These are phyloP conservation scores for Heliconius congener DNA, from an alignment of 1,140 invertebrate species.

Conservation along the genomic window DNA sequence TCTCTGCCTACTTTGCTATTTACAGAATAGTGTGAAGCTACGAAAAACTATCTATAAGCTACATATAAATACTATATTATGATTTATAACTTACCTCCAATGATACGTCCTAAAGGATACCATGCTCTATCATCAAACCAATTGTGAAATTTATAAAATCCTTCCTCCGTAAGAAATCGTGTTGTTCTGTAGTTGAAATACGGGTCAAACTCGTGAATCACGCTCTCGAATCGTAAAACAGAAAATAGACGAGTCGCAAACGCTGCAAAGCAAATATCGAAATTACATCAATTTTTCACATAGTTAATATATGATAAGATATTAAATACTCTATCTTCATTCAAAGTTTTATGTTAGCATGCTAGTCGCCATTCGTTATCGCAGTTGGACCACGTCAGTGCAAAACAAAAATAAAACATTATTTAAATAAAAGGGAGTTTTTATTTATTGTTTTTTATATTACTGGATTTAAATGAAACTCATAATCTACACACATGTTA, in stretches of 20 bases:
- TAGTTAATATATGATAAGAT: neutral
- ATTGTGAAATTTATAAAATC: conserved; percentile 99
- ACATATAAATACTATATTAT: neutral
- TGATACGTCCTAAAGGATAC: conserved; percentile 98
- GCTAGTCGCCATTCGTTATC: conserved; percentile 32
- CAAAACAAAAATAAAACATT: conserved; percentile 26
- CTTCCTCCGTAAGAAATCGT: conserved; percentile 95
- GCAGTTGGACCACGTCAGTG: conserved; percentile 41
- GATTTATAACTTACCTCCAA: conserved; percentile 86
- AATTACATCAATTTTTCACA: neutral
- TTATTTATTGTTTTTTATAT: neutral
- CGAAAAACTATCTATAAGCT: neutral
- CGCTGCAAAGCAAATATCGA: conserved; percentile 84
- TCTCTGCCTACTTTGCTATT: too few relatives aligned
- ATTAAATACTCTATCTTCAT: neutral
- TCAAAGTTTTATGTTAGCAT: conserved; percentile 20
- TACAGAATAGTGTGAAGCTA: too few relatives aligned
- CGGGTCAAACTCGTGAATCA: conserved; percentile 99
- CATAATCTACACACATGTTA: neutral
- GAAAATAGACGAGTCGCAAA: conserved; percentile 98
- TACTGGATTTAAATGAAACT: neutral
- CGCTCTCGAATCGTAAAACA: conserved; percentile 97
- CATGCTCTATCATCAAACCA: conserved; percentile 99
- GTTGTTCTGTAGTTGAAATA: conserved; percentile 99
- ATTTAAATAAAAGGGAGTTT: neutral